Conservation (phyloP, 2,113 vertebrate genomes). For the Bolborhynchus lineola region DNA sequence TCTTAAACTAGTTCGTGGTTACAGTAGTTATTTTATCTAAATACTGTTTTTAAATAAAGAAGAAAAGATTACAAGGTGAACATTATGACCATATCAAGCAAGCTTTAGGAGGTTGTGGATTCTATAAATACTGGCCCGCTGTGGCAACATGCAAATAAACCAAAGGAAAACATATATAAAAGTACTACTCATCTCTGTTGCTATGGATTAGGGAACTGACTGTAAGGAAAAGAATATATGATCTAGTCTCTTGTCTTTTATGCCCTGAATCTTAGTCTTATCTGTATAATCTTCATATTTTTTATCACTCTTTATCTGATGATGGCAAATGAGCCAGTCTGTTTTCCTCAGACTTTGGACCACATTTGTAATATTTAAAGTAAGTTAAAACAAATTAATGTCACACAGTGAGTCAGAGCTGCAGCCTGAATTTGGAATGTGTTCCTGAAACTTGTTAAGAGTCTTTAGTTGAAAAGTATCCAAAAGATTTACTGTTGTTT, state of each 20-base stretch:
- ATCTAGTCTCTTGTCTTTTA: not conserved
- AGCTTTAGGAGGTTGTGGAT: not conserved
- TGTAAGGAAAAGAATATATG: not conserved
- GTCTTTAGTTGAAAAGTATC: not conserved
- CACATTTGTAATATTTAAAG: not conserved
- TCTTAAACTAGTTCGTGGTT: not conserved
- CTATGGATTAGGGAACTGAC: not conserved
- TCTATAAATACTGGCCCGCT: not conserved
- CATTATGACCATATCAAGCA: not conserved
- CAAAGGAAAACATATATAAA: not conserved
- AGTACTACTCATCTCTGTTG: not conserved
- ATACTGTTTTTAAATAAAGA: not conserved
- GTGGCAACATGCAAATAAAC: not conserved
- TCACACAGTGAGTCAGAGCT: not conserved
- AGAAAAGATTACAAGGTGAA: not conserved
- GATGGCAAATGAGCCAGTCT: not conserved
- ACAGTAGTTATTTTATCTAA: not conserved
- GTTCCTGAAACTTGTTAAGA: not conserved
- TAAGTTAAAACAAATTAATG: not conserved
- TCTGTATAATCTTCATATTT: not conserved
- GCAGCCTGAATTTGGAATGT: not conserved
- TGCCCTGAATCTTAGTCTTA: not conserved
- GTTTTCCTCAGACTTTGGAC: not conserved
- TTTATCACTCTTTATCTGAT: not conserved
- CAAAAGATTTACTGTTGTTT: slow-evolving; percentile 16